Conservation (phyloP, 2,888 invertebrate species). For the Lepidocyrtoides sp. region DNA sequence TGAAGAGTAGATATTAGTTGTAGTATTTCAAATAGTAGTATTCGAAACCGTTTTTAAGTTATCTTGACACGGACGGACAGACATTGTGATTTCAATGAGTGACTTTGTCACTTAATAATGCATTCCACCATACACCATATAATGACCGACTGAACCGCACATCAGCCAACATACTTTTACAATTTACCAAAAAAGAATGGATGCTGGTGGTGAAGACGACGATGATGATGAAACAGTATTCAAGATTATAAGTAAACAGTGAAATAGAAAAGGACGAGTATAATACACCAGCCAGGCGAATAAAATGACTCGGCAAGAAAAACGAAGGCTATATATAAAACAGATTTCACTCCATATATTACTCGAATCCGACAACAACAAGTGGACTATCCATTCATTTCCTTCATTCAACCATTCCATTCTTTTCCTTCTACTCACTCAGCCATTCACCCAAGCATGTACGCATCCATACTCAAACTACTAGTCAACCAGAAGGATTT, state of each 20-base stretch:
- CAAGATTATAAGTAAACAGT: slow-evolving; percentile 48
- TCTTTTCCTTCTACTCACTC: not conserved
- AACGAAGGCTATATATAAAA: not conserved
- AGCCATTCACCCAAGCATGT: slow-evolving; percentile 2
- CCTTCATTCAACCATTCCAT: not conserved
- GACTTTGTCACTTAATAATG: too few relatives aligned
- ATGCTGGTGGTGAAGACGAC: not conserved
- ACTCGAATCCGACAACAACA: slow-evolving; percentile 55
- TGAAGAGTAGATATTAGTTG: too few relatives aligned
- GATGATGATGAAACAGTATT: not conserved
- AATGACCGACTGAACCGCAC: not conserved
- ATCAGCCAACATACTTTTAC: not conserved
- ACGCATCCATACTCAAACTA: not conserved
- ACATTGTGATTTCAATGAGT: not conserved
- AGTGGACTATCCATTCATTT: slow-evolving; percentile 69
- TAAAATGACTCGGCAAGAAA: slow-evolving; percentile 17
- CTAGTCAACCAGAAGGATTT: not conserved
- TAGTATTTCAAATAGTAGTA: too few relatives aligned
- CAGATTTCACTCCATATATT: slow-evolving; percentile 4
- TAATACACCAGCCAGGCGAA: not conserved
- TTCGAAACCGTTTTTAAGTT: not conserved
- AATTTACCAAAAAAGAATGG: not conserved
- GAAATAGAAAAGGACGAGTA: too few relatives aligned
- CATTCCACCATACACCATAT: not conserved
- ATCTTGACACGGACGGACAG: not conserved